Conservation (phyloP, 1,140 invertebrate genomes). For the Sitobion miscanthi region DNA sequence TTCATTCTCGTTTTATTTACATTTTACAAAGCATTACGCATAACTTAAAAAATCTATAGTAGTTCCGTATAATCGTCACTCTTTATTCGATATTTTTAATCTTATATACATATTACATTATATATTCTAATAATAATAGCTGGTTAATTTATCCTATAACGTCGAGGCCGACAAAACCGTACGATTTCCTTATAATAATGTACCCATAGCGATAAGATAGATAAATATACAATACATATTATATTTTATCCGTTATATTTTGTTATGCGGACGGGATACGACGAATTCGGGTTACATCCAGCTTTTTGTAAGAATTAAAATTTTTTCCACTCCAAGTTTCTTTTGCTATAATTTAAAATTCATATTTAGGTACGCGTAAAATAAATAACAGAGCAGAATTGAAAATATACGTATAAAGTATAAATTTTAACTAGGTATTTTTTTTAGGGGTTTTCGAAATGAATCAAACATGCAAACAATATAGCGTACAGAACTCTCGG, state of each 20-base stretch:
- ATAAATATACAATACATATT: background rate
- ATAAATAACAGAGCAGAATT: background rate
- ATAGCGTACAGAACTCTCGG: background rate
- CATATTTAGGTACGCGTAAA: background rate
- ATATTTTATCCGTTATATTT: background rate
- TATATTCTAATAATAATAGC: background rate
- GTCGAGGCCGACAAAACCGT: background rate
- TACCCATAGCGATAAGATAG: background rate
- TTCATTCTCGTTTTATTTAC: background rate
- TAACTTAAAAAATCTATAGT: background rate
- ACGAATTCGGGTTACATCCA: background rate
- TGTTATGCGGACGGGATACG: background rate
- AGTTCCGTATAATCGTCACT: background rate
- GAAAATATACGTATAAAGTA: background rate
- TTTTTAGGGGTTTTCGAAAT: background rate
- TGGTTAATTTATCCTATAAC: background rate
- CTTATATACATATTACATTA: background rate
- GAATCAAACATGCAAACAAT: conserved; percentile 15
- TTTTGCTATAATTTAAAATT: background rate
- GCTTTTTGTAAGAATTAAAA: background rate
- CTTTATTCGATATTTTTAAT: background rate
- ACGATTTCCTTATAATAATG: background rate
- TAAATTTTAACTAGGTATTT: background rate
- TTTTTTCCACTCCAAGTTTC: background rate
- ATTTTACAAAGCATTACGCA: background rate